Conservation (phyloP, 2,888 invertebrate species). For the Mellilla xanthometata region DNA sequence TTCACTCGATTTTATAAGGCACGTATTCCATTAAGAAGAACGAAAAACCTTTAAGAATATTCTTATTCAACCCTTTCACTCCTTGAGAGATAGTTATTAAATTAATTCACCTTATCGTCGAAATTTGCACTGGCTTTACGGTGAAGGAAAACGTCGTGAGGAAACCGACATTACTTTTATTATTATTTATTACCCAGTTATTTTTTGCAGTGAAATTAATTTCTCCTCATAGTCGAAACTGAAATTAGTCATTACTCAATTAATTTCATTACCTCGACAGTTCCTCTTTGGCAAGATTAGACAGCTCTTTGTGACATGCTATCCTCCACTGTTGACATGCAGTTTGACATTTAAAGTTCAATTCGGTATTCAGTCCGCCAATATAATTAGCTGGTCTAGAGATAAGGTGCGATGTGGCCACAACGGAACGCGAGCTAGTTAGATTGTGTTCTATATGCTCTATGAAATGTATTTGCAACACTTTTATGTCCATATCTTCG, state of each 20-base stretch:
- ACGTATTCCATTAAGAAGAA: not conserved
- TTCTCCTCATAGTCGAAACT: not conserved
- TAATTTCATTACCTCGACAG: not conserved
- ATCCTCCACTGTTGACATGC: slow-evolving; percentile 20
- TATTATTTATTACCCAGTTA: too few species aligned
- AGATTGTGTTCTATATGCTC: not conserved
- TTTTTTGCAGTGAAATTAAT: too few species aligned
- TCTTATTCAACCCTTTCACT: too few species aligned
- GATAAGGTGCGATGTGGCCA: slow-evolving; percentile 19
- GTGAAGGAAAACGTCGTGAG: too few species aligned
- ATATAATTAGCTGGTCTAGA: slow-evolving; percentile 29
- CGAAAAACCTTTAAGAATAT: too few species aligned
- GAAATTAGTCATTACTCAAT: not conserved
- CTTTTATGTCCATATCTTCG: too few species aligned
- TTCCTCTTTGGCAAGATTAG: not conserved
- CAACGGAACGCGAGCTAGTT: slow-evolving; percentile 7
- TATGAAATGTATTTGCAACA: too few species aligned
- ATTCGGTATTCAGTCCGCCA: slow-evolving; percentile 26
- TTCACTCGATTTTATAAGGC: slow-evolving; percentile 4
- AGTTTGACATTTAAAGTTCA: slow-evolving; percentile 36
- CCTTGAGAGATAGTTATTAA: too few species aligned
- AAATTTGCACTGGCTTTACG: too few species aligned
- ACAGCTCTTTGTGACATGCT: slow-evolving; percentile 7
- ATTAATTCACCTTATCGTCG: too few species aligned
- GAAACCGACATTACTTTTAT: too few species aligned